Evolutionary conservation across 2,888 invertebrate species (phyloP).

Genomic region (Sesia apiformis): DNA sequence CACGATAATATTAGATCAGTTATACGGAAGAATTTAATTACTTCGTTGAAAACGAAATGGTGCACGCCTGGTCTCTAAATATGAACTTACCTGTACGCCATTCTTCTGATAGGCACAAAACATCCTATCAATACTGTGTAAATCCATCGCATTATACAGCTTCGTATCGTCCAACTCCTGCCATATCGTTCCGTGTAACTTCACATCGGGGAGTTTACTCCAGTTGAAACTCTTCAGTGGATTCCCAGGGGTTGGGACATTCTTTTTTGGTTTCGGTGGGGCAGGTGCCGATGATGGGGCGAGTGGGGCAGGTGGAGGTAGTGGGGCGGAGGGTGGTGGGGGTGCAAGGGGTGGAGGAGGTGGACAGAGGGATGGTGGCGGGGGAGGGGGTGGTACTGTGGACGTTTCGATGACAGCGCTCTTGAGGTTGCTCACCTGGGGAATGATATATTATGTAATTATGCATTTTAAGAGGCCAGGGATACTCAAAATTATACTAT

Average conservation of each 20-base stretch:
- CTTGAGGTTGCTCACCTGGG: conserved; percentile 63
- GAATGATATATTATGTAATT: too few relatives aligned
- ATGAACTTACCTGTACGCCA: conserved; percentile 79
- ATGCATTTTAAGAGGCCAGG: too few relatives aligned
- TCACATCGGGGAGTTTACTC: conserved; percentile 94
- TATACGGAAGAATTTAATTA: too few relatives aligned
- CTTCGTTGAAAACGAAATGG: too few relatives aligned
- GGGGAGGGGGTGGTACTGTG: conserved; percentile 31
- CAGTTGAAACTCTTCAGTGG: conserved; percentile 98
- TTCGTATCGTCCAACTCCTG: conserved; percentile 94
- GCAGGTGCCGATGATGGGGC: conserved; percentile 69
- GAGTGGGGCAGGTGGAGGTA: conserved; percentile 74
- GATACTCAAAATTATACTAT: too few relatives aligned
- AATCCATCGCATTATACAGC: conserved; percentile 92
- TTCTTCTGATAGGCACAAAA: conserved; percentile 97
- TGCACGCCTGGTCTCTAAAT: too few relatives aligned
- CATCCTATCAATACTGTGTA: conserved; percentile 92
- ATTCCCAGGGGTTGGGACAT: conserved; percentile 93
- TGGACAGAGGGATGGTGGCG: conserved; percentile 65
- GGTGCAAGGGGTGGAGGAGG: conserved; percentile 73
- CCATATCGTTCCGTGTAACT: conserved; percentile 96
- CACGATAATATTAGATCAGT: too few relatives aligned
- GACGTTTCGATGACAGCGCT: conserved; percentile 59
- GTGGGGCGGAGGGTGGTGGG: conserved; percentile 76
- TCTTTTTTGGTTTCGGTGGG: conserved; percentile 80